A percentile compares a stretch with the other conserved stretches of the same genome.
Evolutionary conservation across 92 coral and sea anemone genomes (phyloP).

Genomic region (Zoanthus sansibaricus): DNA sequence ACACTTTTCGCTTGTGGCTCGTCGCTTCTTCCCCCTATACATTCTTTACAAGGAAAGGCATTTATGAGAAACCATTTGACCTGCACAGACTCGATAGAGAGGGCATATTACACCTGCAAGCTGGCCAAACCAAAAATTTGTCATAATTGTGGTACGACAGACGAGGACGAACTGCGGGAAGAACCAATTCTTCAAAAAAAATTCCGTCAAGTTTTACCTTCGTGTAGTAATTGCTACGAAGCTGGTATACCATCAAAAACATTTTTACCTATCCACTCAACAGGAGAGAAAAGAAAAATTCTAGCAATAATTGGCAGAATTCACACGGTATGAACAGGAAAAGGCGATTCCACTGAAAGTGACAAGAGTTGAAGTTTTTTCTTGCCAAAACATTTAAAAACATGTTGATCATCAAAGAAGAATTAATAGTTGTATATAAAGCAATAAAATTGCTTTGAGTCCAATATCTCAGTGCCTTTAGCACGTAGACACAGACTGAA

Average conservation of each 20-base stretch:
- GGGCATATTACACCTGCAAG: slow-evolving; percentile 36
- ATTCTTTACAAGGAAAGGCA: slow-evolving; percentile 33
- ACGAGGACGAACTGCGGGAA: slow-evolving; percentile 17
- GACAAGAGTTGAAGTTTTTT: neutral
- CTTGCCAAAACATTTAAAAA: neutral
- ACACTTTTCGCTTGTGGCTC: slow-evolving; percentile 42
- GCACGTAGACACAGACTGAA: neutral
- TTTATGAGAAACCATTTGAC: slow-evolving; percentile 38
- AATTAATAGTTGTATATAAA: neutral
- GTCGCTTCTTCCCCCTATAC: slow-evolving; percentile 37
- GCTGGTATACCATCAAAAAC: slow-evolving; percentile 45
- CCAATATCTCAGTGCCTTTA: slow-evolving; percentile 9
- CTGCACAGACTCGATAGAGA: slow-evolving; percentile 39
- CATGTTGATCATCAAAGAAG: neutral
- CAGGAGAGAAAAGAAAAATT: slow-evolving; percentile 21
- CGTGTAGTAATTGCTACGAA: slow-evolving; percentile 29
- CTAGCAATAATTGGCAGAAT: slow-evolving; percentile 28
- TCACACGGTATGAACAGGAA: neutral
- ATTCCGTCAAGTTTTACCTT: slow-evolving; percentile 39
- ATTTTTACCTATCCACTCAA: slow-evolving; percentile 25
- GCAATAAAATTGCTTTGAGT: neutral
- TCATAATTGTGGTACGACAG: slow-evolving; percentile 29
- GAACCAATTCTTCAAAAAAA: slow-evolving; percentile 30
- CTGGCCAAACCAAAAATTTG: slow-evolving; percentile 29
- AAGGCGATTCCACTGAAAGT: too few species aligned